Percentiles rank a stretch among this genome's conserved stretches.
Conservation (phyloP, 2,797 vertebrate species). For the Erithacus rubecula region DNA sequence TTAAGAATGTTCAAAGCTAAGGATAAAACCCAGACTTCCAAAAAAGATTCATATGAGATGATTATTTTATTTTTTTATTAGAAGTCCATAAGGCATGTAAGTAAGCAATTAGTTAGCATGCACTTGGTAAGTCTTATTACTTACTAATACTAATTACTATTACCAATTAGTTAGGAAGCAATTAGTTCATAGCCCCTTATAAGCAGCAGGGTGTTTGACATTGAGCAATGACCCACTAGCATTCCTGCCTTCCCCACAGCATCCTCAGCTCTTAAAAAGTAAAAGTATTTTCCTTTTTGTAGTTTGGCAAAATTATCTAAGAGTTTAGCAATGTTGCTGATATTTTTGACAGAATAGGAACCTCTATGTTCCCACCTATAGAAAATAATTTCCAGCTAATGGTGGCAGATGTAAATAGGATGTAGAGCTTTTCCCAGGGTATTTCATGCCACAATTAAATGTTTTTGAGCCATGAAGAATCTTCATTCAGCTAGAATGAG, state of each 20-base stretch:
- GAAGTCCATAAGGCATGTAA: neutral
- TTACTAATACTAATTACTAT: neutral
- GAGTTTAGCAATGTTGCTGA: neutral
- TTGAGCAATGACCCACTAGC: neutral
- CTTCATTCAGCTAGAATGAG: neutral
- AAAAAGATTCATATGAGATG: neutral
- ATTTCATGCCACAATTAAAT: neutral
- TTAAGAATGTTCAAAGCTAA: neutral
- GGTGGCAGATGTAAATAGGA: neutral
- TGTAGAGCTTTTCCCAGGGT: neutral
- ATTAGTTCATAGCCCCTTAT: neutral
- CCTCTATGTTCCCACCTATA: accelerated
- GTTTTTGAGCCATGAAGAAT: neutral
- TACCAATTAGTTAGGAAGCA: neutral
- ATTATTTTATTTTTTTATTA: neutral
- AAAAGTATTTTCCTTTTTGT: neutral
- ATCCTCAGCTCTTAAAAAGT: neutral
- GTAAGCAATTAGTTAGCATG: neutral
- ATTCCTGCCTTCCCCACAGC: neutral
- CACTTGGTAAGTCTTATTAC: neutral
- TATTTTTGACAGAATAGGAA: neutral
- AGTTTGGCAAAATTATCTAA: neutral
- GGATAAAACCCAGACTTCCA: neutral
- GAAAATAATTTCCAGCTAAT: neutral
- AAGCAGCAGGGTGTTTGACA: neutral